Base-by-base conservation (phyloP, 2,888 invertebrate species). In the Acleris holmiana region DNA sequence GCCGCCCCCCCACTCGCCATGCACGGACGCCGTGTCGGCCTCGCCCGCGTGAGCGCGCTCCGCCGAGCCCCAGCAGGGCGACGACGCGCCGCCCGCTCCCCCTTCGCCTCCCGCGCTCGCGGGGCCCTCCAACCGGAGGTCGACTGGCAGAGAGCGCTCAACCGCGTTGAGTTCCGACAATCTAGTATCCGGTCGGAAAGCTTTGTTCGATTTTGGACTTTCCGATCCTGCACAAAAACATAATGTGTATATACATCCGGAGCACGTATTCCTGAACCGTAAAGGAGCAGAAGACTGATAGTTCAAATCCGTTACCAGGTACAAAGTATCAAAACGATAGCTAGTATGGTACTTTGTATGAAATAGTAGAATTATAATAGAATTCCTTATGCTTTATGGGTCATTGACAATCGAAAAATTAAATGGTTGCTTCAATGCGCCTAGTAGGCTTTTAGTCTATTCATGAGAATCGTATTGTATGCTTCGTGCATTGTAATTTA, bases 121-220 rank as follows among this genome's bases (percentile, higher is more conserved):
- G 15, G 35, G 35, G 41, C 41, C 46, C 25, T 84, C 86, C n/a
- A 84, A 71, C 23, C 86, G 83, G 55, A 85, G 74, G 58, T 89
- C n/a, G 85, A 82, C 3, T 86, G 63, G 85, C 25, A 93, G 76
- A 0, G 93, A 93, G 5, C 87, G 79, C 23, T 94, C 93, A 35
- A 85, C 77, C 0, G 89, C 86, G 65, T 92, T 92, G 50, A 94
- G 77, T 70, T 94, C 94, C 13, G 93, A 89, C 21, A 93, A 82
- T 4, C 94, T 83, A 0, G 93, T 89, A 61, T 94, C 93, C 0
- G 93, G 88, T 23, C 94, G 86, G 53, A 82, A 84, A 0, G 84
- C 84, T 44, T 82, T 80, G 50, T 82, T 82, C 0, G 83, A 85
- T 62, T 78, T 81, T 0, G 87, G 86, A 69, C 85, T 89, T 19